Evolutionary conservation across 1,140 invertebrate species (phyloP), one percentile per base, ranked within the genome.

Genomic region (Elysia chlorotica): DNA sequence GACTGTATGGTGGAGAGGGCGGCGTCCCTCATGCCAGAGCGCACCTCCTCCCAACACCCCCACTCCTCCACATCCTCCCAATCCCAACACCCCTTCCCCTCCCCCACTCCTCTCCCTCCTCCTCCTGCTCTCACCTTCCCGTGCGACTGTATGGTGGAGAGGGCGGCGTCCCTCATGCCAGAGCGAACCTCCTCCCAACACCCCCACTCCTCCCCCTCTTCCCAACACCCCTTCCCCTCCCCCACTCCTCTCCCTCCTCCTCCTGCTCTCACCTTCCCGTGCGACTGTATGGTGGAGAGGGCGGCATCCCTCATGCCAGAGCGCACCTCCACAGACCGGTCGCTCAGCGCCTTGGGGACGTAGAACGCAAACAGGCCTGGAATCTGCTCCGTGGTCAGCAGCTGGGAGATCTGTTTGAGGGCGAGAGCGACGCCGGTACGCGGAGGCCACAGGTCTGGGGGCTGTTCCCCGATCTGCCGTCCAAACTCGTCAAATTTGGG

Each of bases 231-330:
- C n/a, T n/a, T n/a, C n/a, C n/a, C n/a, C n/a, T n/a, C n/a, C n/a
- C n/a, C n/a, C n/a, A n/a, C n/a, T n/a, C n/a, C n/a, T n/a, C n/a
- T n/a, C n/a, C n/a, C n/a, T n/a, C n/a, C n/a, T n/a, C n/a, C n/a
- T n/a, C n/a, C n/a, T n/a, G 33, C 3, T 28, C 30, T 65, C 65
- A 74, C 75, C 89, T 96, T 97, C 37, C 97, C 97, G 89, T 99
- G 96, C 59, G 93, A 88, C 86, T 98, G 94, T 1, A 99, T 94
- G 65, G 95, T 91, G 65, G 92, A 92, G 73, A 98, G 90, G n/a
- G 96, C 96, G 36, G 97, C 96, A 73, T 93, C 92, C 59, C 98
- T 89, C 96, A 99, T 99, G 84, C 95, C 92, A 31, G 91, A 92
- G 28, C 95, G 90, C 3, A 99, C 97, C 23, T 90, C 89, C 75